phyloP scores from a whole-genome alignment of 2,113 vertebrate genomes.

The Dryoscopus gambensis region DNA sequence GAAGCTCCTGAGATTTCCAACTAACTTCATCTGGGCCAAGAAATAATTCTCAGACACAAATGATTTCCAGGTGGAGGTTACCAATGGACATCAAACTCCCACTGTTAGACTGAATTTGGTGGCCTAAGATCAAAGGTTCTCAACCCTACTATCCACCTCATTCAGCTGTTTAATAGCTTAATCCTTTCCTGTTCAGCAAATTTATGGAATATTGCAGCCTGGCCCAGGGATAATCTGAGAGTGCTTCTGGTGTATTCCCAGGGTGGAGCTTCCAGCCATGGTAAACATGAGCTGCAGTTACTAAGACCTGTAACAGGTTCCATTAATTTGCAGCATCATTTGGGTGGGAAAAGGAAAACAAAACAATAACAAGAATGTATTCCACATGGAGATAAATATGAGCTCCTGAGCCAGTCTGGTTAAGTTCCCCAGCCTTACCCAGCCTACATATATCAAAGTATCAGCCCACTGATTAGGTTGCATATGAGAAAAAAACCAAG shows the following conservation, averaged over 20 bases:
- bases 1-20: not conserved
- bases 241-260: not conserved
- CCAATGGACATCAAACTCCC: not conserved
- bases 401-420: not conserved
- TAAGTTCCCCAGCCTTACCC: not conserved
- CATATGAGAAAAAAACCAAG: not conserved
- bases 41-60: not conserved
- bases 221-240: not conserved
- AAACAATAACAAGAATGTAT: not conserved
- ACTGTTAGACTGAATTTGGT: not conserved
- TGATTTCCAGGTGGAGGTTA: not conserved
- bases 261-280: not conserved
- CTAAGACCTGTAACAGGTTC: not conserved
- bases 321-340: not conserved
- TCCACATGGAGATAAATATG: not conserved
- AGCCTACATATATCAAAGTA: not conserved
- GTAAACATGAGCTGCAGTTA: not conserved
- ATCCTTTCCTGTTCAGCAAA: not conserved
- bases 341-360: not conserved
- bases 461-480: not conserved
- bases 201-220: not conserved
- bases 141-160: not conserved
- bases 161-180: not conserved
- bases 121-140: not conserved
- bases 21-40: not conserved